Conservation (phyloP, 2,113 vertebrate species). For the Callaeas wilsoni region DNA sequence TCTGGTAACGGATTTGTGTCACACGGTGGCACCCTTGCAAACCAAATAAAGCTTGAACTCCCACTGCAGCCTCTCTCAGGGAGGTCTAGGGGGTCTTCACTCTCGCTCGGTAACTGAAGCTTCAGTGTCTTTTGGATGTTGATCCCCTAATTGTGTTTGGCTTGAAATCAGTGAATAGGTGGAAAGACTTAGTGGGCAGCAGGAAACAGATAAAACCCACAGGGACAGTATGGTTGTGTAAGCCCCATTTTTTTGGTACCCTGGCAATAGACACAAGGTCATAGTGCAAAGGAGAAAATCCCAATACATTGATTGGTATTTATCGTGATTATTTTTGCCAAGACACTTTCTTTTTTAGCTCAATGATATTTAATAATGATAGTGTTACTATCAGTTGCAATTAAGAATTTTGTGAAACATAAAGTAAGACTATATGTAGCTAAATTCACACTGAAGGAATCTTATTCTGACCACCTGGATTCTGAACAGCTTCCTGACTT, state of each 20-base stretch:
- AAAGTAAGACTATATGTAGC: not conserved
- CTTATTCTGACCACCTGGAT: fast-evolving
- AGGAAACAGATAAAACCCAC: not conserved
- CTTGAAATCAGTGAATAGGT: not conserved
- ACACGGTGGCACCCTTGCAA: constrained; percentile 41
- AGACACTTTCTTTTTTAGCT: not conserved
- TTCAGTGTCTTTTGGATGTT: not conserved
- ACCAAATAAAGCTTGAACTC: not conserved
- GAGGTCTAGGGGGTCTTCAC: not conserved
- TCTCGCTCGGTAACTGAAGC: not conserved
- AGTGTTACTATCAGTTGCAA: not conserved
- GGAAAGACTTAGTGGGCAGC: not conserved
- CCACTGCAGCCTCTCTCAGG: not conserved
- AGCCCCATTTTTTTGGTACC: not conserved
- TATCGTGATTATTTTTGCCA: not conserved
- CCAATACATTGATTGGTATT: not conserved
- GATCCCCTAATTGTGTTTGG: not conserved
- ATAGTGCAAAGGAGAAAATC: not conserved
- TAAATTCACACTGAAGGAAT: not conserved
- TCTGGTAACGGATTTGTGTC: not conserved
- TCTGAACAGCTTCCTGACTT: not conserved
- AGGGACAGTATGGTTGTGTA: not conserved
- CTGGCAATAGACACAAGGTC: not conserved
- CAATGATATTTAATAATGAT: not conserved
- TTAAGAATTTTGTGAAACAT: not conserved